These are phyloP conservation scores for Dryobates pubescens DNA, from an alignment of 2,797 vertebrate species.

Conservation along the genomic window DNA sequence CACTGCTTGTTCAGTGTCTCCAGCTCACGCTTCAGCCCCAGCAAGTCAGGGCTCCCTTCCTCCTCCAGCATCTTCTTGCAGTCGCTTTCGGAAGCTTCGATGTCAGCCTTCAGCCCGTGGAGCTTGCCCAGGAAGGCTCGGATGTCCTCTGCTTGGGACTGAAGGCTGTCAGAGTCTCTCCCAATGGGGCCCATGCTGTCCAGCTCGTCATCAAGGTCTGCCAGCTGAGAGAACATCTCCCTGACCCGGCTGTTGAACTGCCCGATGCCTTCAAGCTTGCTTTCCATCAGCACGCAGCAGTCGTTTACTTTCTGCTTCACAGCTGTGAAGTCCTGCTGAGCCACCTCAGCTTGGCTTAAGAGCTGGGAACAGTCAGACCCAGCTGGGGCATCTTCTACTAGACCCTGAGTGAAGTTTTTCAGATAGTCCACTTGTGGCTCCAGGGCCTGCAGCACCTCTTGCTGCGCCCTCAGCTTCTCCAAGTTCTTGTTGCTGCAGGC, in stretches of 20 bases:
- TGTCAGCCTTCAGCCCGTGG: slow-evolving; percentile 80
- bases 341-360: slow-evolving; percentile 82
- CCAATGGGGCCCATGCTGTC: slow-evolving; percentile 92
- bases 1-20: slow-evolving; percentile 94
- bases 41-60: slow-evolving; percentile 93
- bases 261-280: slow-evolving; percentile 91
- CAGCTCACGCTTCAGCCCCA: slow-evolving; percentile 91
- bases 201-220: slow-evolving; percentile 94
- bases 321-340: slow-evolving; percentile 85
- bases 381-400: slow-evolving; percentile 90
- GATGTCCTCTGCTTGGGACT: slow-evolving; percentile 91
- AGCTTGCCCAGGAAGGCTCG: slow-evolving; percentile 86
- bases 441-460: slow-evolving; percentile 88
- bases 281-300: slow-evolving; percentile 89
- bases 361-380: slow-evolving; percentile 86
- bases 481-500: slow-evolving; percentile 96
- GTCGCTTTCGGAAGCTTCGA: slow-evolving; percentile 85
- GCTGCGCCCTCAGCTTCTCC: slow-evolving; percentile 90
- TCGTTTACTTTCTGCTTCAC: slow-evolving; percentile 88
- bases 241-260: slow-evolving; percentile 90
- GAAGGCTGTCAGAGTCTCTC: slow-evolving; percentile 91
- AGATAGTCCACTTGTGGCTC: slow-evolving; percentile 93
- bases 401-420: slow-evolving; percentile 88
- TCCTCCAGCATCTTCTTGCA: slow-evolving; percentile 90
- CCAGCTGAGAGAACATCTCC: slow-evolving; percentile 93